Base-by-base conservation (phyloP, 2,797 vertebrate genomes). In the Dipus sagitta region DNA sequence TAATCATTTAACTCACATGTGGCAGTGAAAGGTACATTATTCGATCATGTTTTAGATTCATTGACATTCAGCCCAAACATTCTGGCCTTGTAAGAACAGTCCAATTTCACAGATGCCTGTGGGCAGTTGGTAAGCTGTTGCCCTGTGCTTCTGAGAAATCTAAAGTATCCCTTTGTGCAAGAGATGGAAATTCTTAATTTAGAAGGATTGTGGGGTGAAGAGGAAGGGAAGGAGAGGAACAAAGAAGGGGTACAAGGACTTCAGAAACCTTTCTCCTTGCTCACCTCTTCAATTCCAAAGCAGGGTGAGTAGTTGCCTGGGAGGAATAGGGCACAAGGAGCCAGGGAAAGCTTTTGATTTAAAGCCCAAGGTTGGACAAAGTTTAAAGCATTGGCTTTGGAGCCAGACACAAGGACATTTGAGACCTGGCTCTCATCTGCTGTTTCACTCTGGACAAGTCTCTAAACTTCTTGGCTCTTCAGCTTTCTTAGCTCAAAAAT, bases 41-140 rank as follows among this genome's bases (percentile, higher is more conserved):
- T 96, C 10, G 77, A 96, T 96, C 95, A 95, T 97, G 95, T 95
- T 97, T 97, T 92, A 96, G 94, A 95, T 96, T 95, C 94, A 95
- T 93, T 96, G 96, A 97, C 86, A 97, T 95, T 97, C 96, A 96
- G 60, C 80, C 68, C 95, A 94, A 94, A 96, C 88, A 93, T 86
- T 92, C 93, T 94, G 96, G 95, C 80, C 95, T 95, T 96, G 95
- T 95, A 94, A 96, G 80, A 96, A 90, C 86, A 95, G 90, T 96
- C 88, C 83, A 96, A 92, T 96, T 97, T 95, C 90, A 81, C 70
- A 81, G 76, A 30, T 90, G 93, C 90, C 91, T 90, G 42, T n/a
- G 38, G 95, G 95, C 91, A 89, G 64, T 87, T 96, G 82, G 85
- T 94, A 94, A 95, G 88, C 86, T 78, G 26, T 67, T 92, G 82